These are phyloP conservation scores for Pristionchus japonicus DNA, from an alignment of 2,888 invertebrate species.

Conservation along the genomic window DNA sequence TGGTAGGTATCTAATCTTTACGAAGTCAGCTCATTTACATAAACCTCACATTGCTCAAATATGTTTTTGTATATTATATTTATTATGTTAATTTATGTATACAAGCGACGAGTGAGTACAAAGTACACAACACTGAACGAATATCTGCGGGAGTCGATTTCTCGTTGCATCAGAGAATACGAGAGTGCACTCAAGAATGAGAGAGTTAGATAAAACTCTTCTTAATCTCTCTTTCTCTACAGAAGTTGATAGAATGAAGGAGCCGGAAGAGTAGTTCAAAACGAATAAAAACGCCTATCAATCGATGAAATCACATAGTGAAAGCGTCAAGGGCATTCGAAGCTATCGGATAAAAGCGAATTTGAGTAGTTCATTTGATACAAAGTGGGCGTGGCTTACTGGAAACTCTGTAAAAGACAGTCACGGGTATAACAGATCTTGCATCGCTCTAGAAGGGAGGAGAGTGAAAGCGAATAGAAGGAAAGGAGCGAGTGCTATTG, in stretches of 20 bases:
- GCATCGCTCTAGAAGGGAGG: constrained; percentile 19
- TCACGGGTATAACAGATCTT: constrained; percentile 22
- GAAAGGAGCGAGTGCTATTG: not conserved
- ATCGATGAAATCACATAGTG: constrained; percentile 17
- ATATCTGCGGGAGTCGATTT: not conserved
- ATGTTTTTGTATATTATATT: not conserved
- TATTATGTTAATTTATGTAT: not conserved
- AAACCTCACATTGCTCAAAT: too few relatives aligned
- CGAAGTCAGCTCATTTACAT: too few relatives aligned
- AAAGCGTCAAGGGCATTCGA: constrained; percentile 34
- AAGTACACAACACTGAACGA: constrained; percentile 9
- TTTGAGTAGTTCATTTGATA: not conserved
- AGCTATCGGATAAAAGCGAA: constrained; percentile 26
- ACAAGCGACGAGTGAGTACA: not conserved
- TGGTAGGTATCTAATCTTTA: not conserved
- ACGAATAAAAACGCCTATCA: not conserved
- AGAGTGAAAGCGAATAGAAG: not conserved
- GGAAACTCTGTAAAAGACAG: not conserved
- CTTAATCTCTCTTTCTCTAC: not conserved
- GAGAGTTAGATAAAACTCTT: not conserved
- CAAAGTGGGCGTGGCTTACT: not conserved
- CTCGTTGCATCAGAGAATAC: not conserved
- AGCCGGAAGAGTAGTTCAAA: not conserved
- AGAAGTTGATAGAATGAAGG: not conserved
- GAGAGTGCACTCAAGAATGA: constrained; percentile 17